Conservation (phyloP, 1,140 invertebrate genomes). For the Harpegnathos saltator region DNA sequence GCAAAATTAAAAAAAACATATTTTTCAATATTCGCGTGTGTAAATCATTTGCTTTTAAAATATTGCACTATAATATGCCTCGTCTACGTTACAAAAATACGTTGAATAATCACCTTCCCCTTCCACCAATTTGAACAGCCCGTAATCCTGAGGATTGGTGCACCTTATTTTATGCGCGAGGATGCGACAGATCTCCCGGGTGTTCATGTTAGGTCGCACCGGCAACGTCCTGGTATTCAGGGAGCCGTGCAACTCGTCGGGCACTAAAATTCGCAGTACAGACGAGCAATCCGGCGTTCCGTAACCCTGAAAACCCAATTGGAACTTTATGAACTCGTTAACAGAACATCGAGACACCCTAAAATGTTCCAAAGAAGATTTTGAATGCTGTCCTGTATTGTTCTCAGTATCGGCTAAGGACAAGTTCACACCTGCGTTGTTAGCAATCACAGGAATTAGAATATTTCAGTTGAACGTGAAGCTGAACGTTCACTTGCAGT, state of each 20-base stretch:
- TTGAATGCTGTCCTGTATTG: too few species aligned
- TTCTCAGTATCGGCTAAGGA: too few species aligned
- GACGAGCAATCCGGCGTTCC: conserved; percentile 88
- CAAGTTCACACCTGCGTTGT: too few species aligned
- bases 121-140: conserved; percentile 95
- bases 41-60: background rate
- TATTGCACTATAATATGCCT: too few species aligned
- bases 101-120: conserved; percentile 90
- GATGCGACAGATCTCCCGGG: conserved; percentile 95
- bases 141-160: conserved; percentile 98
- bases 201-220: conserved; percentile 95
- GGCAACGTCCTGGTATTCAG: conserved; percentile 96
- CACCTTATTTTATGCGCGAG: conserved; percentile 97
- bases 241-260: conserved; percentile 96
- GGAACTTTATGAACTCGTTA: conserved; percentile 17
- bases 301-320: conserved; percentile 81
- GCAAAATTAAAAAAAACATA: too few species aligned
- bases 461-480: too few species aligned
- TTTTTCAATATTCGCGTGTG: too few species aligned
- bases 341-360: background rate
- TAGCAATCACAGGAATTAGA: too few species aligned
- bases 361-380: background rate
- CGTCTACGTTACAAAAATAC: too few species aligned
- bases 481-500: too few species aligned
- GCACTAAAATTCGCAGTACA: conserved; percentile 95